phyloP scores from a whole-genome alignment of 1,140 invertebrate genomes.

The Drosophila azteca region DNA sequence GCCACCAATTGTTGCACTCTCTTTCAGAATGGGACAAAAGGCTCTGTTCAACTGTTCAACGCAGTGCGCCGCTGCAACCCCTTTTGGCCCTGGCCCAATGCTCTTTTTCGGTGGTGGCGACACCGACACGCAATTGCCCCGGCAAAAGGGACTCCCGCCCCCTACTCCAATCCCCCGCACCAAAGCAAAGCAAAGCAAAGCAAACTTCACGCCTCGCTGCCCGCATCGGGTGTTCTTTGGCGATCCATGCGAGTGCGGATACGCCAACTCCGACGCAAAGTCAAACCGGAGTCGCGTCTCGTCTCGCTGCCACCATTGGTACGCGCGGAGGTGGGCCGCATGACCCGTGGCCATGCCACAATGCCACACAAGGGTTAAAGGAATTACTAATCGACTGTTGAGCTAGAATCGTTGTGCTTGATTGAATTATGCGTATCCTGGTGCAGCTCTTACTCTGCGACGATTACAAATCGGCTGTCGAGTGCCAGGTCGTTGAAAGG shows the following conservation, averaged over 20 bases:
- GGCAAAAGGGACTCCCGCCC: slow-evolving; percentile 39
- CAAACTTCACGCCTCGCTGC: slow-evolving; percentile 69
- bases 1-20: slow-evolving; percentile 68
- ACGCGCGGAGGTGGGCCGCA: slow-evolving; percentile 12
- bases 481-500: too few species aligned
- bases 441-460: too few species aligned
- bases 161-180: not conserved
- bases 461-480: too few species aligned
- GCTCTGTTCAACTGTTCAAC: slow-evolving; percentile 6
- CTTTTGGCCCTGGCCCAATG: slow-evolving; percentile 9
- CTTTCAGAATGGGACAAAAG: slow-evolving; percentile 35
- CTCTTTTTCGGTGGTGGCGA: slow-evolving; percentile 61
- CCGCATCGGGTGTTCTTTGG: slow-evolving; percentile 64
- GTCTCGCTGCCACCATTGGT: too few species aligned
- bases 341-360: slow-evolving; percentile 33
- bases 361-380: slow-evolving; percentile 51
- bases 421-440: too few species aligned
- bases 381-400: not conserved
- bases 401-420: not conserved
- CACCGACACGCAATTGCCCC: slow-evolving; percentile 71
- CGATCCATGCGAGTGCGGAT: slow-evolving; percentile 70
- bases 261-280: slow-evolving; percentile 55
- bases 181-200: slow-evolving; percentile 4
- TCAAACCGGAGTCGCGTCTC: not conserved
- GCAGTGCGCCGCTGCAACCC: slow-evolving; percentile 5